Conservation (phyloP, 2,113 vertebrate genomes). For the Rhegmatorhina hoffmannsi region DNA sequence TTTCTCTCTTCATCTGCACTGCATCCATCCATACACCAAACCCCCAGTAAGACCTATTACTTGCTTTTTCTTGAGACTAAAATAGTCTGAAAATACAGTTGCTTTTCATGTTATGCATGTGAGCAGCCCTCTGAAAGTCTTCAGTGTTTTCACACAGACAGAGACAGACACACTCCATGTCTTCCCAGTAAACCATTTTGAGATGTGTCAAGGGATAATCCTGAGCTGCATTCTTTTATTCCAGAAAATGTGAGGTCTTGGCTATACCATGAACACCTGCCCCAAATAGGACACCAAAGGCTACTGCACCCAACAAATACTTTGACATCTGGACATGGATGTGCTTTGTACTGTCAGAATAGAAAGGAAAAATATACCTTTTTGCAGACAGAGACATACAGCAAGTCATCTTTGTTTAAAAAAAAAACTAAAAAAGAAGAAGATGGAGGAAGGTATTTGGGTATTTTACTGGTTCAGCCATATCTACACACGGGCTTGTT, state of each 20-base stretch:
- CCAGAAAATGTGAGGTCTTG: background rate
- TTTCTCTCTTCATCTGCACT: background rate
- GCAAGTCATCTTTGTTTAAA: background rate
- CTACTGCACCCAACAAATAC: background rate
- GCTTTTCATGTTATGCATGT: background rate
- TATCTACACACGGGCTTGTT: background rate
- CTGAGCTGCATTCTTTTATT: background rate
- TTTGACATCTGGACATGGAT: background rate
- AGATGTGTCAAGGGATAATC: background rate
- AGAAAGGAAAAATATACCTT: background rate
- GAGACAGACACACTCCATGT: background rate
- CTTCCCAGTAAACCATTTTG: background rate
- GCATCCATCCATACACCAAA: background rate
- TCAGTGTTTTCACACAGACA: background rate
- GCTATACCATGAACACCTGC: background rate
- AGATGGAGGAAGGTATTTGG: too few species aligned
- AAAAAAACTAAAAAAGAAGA: background rate
- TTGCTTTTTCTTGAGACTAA: background rate
- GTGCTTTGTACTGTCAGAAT: background rate
- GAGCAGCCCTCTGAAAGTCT: background rate
- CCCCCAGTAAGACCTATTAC: background rate
- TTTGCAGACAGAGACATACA: background rate
- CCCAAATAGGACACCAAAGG: background rate
- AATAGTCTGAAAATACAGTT: background rate
- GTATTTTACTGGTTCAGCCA: fast-evolving